Conservation (phyloP, 2,888 invertebrate species). For the Ecliptopera silaceata region DNA sequence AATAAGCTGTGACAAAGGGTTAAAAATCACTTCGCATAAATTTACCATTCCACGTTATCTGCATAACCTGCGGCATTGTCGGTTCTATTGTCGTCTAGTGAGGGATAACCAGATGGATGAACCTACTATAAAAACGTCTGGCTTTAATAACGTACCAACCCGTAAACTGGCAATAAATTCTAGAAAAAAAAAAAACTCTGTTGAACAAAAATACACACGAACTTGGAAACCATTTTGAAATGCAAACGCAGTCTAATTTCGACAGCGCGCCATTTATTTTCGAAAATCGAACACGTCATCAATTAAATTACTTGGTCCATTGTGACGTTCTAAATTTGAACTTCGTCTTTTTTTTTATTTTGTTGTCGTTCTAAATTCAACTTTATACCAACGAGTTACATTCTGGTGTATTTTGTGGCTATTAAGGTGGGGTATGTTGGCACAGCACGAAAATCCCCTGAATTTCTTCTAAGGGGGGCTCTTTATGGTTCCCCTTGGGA, state of each 20-base stretch:
- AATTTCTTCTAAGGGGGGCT: conserved; percentile 58
- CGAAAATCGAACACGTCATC: conserved; percentile 78
- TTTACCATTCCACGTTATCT: conserved; percentile 64
- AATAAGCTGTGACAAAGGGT: conserved; percentile 57
- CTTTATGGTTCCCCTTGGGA: conserved; percentile 58
- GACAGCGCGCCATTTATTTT: conserved; percentile 64
- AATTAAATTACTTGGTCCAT: conserved; percentile 78
- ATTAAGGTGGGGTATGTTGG: conserved; percentile 47
- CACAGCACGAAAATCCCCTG: conserved; percentile 55
- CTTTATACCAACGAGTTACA: conserved; percentile 26
- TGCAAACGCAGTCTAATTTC: conserved; percentile 47
- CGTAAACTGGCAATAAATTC: too few relatives aligned
- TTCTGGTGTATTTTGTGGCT: conserved; percentile 20
- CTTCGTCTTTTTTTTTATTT: conserved; percentile 16
- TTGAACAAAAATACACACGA: not conserved
- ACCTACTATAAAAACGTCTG: conserved; percentile 1
- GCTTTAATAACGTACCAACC: not conserved
- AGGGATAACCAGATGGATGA: conserved; percentile 13
- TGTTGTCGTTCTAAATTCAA: conserved; percentile 3
- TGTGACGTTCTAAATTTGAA: conserved; percentile 54
- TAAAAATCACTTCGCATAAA: conserved; percentile 80
- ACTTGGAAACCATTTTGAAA: conserved; percentile 25
- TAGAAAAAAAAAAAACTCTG: too few relatives aligned
- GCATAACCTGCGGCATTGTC: conserved; percentile 59
- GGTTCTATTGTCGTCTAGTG: conserved; percentile 26